A percentile compares a stretch with the other conserved stretches of the same genome.
Evolutionary conservation across 2,113 vertebrate genomes (phyloP).

Genomic region (Nothobranchius furzeri): DNA sequence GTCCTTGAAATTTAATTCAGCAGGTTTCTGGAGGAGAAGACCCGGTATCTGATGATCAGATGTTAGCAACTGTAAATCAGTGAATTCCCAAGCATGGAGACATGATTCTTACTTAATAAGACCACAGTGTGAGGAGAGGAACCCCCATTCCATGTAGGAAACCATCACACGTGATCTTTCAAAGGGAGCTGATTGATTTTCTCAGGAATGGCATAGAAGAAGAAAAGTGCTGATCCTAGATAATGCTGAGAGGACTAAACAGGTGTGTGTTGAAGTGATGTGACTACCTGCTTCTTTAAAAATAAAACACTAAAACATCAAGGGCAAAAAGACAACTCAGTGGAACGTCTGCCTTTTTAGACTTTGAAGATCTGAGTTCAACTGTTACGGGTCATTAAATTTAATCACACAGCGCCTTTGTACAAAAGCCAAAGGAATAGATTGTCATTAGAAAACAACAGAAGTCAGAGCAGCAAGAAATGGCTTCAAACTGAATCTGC

Average conservation of each 20-base stretch:
- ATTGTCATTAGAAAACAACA: background rate
- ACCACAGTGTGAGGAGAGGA: too few species aligned
- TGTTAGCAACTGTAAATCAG: conserved; percentile 40
- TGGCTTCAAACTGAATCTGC: background rate
- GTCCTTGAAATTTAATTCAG: conserved; percentile 36
- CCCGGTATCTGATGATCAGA: conserved; percentile 14
- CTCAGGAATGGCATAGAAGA: conserved; percentile 51
- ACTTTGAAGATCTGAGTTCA: background rate
- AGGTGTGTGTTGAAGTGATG: conserved; percentile 1
- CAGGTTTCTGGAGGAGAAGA: conserved; percentile 12
- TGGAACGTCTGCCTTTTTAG: background rate
- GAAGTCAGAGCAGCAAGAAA: background rate
- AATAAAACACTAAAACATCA: background rate
- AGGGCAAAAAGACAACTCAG: background rate
- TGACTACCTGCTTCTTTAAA: background rate
- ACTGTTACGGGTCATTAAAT: background rate
- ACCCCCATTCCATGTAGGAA: conserved; percentile 13
- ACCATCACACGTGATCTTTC: conserved; percentile 45
- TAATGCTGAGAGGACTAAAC: conserved; percentile 30
- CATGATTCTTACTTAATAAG: conserved; percentile 16
- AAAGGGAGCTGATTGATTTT: conserved; percentile 66
- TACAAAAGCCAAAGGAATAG: background rate
- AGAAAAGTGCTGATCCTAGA: conserved; percentile 15
- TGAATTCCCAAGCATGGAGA: conserved; percentile 15
- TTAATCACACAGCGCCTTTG: conserved; percentile 2